A percentile compares a stretch with the other conserved stretches of the same genome.
Evolutionary conservation across 1,140 invertebrate genomes (phyloP).

Genomic region (Gerris buenoi): DNA sequence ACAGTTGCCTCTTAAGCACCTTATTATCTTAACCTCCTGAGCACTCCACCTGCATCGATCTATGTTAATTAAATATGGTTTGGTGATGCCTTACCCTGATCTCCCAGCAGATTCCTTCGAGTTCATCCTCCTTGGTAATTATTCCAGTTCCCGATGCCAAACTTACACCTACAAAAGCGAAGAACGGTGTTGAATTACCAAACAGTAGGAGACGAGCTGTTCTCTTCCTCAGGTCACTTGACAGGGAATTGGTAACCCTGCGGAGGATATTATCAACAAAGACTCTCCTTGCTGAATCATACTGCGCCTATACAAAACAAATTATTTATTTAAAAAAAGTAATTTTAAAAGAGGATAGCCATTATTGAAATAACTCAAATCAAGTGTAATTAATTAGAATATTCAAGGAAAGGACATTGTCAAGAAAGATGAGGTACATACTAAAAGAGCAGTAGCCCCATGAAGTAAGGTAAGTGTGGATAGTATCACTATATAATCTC

Average conservation of each 20-base stretch:
- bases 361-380: too few species aligned
- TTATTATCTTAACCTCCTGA: too few species aligned
- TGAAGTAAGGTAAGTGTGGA: too few species aligned
- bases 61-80: conserved; percentile 6
- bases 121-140: conserved; percentile 61
- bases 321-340: too few species aligned
- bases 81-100: conserved; percentile 48
- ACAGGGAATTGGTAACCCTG: conserved; percentile 10
- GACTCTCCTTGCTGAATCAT: conserved; percentile 11
- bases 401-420: too few species aligned
- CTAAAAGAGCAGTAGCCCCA: too few species aligned
- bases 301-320: too few species aligned
- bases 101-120: conserved; percentile 63
- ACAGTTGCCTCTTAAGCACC: background rate
- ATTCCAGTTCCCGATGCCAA: conserved; percentile 55
- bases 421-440: too few species aligned
- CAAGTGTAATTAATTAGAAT: too few species aligned
- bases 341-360: too few species aligned
- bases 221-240: conserved; percentile 39
- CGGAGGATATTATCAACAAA: conserved; percentile 12
- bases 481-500: too few species aligned
- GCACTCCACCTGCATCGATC: background rate
- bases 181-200: conserved; percentile 54
- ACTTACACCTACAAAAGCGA: conserved; percentile 57
- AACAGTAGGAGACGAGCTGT: conserved; percentile 45